Evolutionary conservation across 2,797 vertebrate genomes (phyloP).

Genomic region (Bradypus variegatus): DNA sequence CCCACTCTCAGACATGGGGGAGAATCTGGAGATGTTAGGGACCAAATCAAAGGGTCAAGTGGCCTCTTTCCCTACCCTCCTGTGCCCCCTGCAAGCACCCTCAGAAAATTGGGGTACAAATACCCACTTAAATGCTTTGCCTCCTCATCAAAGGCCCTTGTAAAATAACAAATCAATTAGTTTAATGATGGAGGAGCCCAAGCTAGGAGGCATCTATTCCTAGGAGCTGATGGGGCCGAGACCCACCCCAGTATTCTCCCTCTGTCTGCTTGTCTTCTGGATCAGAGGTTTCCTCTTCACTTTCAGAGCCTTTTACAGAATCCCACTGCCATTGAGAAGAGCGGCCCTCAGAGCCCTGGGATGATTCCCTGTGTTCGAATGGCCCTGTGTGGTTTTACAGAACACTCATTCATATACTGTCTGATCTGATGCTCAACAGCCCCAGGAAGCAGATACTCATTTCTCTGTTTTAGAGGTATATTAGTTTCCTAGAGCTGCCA

Average conservation of each 20-base stretch:
- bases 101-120: not conserved
- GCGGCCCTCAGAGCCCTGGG: not conserved
- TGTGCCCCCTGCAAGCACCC: conserved; percentile 16
- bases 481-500: not conserved
- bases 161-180: not conserved
- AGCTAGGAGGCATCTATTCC: too few species aligned
- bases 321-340: not conserved
- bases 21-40: not conserved
- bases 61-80: not conserved
- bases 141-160: not conserved
- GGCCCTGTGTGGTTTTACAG: not conserved
- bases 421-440: not conserved
- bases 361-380: rapidly evolving
- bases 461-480: not conserved
- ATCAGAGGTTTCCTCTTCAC: not conserved
- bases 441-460: not conserved
- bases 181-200: not conserved
- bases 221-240: not conserved
- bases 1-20: not conserved
- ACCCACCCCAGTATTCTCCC: not conserved
- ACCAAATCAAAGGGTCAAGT: not conserved
- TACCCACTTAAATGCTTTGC: not conserved
- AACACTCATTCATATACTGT: not conserved
- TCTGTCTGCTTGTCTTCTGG: not conserved
- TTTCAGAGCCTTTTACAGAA: not conserved